Evolutionary conservation across 30 jellyfish, hydroid and myxozoan genomes (phyloP), one percentile per base, ranked within the genome.

Genomic region (Mastigias papua): DNA sequence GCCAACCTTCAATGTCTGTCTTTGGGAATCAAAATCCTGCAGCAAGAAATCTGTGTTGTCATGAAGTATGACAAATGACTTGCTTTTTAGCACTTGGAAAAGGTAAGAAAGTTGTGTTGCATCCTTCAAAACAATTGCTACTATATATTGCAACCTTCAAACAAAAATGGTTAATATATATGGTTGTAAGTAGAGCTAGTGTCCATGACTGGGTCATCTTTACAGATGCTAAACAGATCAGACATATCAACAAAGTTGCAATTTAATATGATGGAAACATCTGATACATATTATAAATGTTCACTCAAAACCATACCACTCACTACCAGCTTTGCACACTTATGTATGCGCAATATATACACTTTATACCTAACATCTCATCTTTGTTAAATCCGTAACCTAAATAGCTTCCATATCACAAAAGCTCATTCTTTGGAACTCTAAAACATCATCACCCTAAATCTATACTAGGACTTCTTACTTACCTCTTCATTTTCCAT

Each of bases 1-100:
- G 54, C 54, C 66, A 65, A 71, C 82, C 82, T 71, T 71, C 48
- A 71, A 48, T 57, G 82, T 31, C 60, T 28, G 48, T 69, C 67
- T 71, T 46, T 71, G 65, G 34, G 22, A 9, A 71, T 71, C 82
- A 71, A 71, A 71, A 30, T 71, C 82, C 48, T 71, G 82, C 31
- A 71, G 31, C 28, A 71, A 46, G 60, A 71, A 31, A 11, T 71
- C 82, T 71, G 54, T 71, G n/a, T 71, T 71, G 33, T 61, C 82
- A 71, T 71, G 65, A 71, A 71, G 33, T 19, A 71, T 48, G 65
- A 71, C 34, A 71, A 71, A 30, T 71, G 82, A 71, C 64, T 71
- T 57, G 28, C 66, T 61, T 30, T 71, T 28, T 25, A 71, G 82
- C 25, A 71, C 35, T 46, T 71, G 82, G 30, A 69, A 69, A 22